These are phyloP conservation scores for Dromius quadrimaculatus DNA, from an alignment of 2,888 invertebrate genomes.

Conservation along the genomic window DNA sequence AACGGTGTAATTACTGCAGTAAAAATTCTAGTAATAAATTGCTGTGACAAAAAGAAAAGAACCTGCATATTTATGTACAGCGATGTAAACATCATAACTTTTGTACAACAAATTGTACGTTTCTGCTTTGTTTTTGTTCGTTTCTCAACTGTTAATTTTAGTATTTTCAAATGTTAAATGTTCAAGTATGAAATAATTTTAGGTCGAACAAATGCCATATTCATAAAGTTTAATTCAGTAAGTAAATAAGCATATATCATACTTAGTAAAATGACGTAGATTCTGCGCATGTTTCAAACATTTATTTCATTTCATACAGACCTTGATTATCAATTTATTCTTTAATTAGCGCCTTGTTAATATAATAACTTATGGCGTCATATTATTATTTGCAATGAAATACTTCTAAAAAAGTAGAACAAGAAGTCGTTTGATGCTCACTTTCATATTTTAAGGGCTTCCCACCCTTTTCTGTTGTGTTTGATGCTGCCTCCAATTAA, in stretches of 20 bases:
- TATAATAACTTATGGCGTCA: conserved; percentile 62
- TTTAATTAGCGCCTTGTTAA: conserved; percentile 62
- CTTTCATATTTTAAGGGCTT: no score
- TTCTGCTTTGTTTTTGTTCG: conserved; percentile 20
- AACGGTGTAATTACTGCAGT: conserved; percentile 48
- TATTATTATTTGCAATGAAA: conserved; percentile 55
- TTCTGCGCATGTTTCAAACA: conserved; percentile 45
- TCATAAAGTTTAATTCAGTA: conserved; percentile 15
- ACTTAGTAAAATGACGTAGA: conserved; percentile 44
- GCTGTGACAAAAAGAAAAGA: conserved; percentile 45
- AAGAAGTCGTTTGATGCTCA: no score
- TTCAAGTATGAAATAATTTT: conserved; percentile 6
- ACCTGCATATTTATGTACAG: conserved; percentile 29
- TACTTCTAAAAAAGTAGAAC: no score
- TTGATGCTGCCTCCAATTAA: no score
- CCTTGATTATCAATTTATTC: conserved; percentile 63
- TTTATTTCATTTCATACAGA: conserved; percentile 51
- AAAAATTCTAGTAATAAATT: conserved; percentile 48
- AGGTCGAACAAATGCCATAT: conserved; percentile 31
- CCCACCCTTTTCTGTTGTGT: no score
- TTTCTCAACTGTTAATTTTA: conserved; percentile 39
- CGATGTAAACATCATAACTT: conserved; percentile 50
- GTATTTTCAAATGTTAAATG: no score
- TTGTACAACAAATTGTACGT: conserved; percentile 48
- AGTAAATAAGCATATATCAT: conserved; percentile 45